Percentiles rank a stretch among this genome's conserved stretches.
phyloP scores from a whole-genome alignment of 2,888 invertebrate species.

The Brachylomia viminalis region DNA sequence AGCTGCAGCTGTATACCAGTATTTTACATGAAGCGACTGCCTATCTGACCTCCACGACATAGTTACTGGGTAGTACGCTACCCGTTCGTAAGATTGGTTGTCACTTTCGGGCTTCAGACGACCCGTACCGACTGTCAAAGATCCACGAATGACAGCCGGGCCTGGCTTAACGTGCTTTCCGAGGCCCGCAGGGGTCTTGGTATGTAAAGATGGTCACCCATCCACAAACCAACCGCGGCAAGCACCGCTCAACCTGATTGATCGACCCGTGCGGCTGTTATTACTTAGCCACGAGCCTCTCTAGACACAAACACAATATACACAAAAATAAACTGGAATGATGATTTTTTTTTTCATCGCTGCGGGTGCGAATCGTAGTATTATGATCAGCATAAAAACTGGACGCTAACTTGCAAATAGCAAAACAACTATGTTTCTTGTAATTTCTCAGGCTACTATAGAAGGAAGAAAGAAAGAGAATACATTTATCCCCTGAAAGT shows the following conservation, averaged over 20 bases:
- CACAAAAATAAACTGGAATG: no score
- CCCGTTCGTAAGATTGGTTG: neutral
- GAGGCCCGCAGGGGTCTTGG: no score
- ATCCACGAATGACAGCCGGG: neutral
- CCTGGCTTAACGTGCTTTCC: neutral
- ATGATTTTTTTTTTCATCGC: neutral
- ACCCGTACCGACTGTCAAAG: neutral
- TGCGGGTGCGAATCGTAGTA: neutral
- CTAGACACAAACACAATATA: no score
- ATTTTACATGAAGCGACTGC: neutral
- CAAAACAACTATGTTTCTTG: neutral
- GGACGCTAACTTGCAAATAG: neutral
- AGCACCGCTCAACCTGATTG: no score
- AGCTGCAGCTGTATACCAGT: neutral
- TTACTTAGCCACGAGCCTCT: no score
- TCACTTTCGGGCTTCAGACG: neutral
- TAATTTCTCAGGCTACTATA: no score
- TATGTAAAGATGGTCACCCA: no score
- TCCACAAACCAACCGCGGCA: no score
- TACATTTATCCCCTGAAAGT: no score
- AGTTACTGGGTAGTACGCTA: neutral
- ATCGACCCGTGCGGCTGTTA: no score
- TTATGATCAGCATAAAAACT: neutral
- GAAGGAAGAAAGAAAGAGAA: no score
- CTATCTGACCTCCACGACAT: neutral